Percentiles rank a stretch among this genome's conserved stretches.
Conservation (phyloP, 2,797 vertebrate species). For the Pristis pectinata region DNA sequence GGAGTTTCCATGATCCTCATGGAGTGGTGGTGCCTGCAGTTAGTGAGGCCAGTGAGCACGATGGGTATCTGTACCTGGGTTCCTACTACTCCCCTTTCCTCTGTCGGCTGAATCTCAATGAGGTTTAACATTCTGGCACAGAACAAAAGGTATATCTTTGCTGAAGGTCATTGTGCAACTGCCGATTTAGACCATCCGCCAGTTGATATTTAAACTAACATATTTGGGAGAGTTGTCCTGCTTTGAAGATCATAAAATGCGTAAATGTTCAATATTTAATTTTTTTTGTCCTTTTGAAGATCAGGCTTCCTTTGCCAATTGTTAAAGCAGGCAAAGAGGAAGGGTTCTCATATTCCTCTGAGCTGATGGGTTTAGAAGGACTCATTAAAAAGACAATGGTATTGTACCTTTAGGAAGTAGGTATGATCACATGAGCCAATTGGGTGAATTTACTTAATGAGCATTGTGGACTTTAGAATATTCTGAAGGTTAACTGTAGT, state of each 20-base stretch:
- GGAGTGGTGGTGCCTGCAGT: constrained; percentile 69
- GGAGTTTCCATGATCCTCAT: constrained; percentile 82
- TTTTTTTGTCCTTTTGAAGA: neutral
- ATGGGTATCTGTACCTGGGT: constrained; percentile 79
- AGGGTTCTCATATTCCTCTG: neutral
- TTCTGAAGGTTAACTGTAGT: neutral
- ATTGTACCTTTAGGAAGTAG: neutral
- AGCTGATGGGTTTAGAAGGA: neutral
- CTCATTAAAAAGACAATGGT: neutral
- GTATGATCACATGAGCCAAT: neutral
- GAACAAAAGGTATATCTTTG: neutral
- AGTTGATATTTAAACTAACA: neutral
- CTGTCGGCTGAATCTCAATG: constrained; percentile 70
- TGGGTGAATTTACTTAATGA: neutral
- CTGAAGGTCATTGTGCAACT: neutral
- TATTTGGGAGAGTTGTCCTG: neutral
- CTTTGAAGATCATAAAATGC: neutral
- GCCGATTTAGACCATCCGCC: neutral
- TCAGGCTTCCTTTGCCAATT: neutral
- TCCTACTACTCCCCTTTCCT: constrained; percentile 81
- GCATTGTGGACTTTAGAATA: neutral
- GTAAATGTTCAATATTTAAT: neutral
- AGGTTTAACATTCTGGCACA: constrained; percentile 48
- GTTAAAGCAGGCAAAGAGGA: neutral
- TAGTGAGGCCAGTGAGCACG: constrained; percentile 81